Evolutionary conservation across 1,140 invertebrate genomes (phyloP).

Genomic region (Lamellibrachia luymesi): DNA sequence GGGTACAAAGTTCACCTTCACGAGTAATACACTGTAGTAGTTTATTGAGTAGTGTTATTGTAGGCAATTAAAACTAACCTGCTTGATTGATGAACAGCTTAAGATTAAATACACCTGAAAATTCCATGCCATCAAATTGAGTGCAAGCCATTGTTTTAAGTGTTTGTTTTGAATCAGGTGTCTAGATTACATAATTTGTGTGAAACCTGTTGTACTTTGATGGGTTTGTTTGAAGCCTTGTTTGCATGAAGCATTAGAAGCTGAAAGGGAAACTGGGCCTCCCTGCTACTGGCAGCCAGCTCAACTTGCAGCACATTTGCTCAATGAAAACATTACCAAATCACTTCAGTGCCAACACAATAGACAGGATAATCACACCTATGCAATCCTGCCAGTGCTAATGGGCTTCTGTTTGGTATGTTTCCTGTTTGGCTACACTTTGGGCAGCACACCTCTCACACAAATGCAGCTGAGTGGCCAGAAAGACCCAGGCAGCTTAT

Average conservation of each 20-base stretch:
- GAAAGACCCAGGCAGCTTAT: neutral
- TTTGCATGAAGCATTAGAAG: neutral
- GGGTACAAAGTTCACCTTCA: neutral
- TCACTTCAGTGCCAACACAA: neutral
- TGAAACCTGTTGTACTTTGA: neutral
- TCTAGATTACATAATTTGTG: neutral
- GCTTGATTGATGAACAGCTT: neutral
- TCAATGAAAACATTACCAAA: neutral
- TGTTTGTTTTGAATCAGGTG: neutral
- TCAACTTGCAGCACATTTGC: slow-evolving; percentile 1
- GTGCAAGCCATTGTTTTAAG: neutral
- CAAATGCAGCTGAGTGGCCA: neutral
- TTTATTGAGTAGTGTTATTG: neutral
- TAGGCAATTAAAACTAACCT: neutral
- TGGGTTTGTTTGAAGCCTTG: neutral
- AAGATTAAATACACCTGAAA: neutral
- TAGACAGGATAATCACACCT: neutral
- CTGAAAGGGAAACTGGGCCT: neutral
- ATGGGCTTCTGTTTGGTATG: neutral
- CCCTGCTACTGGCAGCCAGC: neutral
- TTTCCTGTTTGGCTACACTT: neutral
- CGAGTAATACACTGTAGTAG: neutral
- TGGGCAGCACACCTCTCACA: neutral
- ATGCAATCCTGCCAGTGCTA: neutral
- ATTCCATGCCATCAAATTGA: neutral